Percentiles rank a stretch among this genome's conserved stretches.
These are phyloP conservation scores for Mastomys natalensis DNA, from an alignment of 2,113 vertebrate species.

Conservation along the genomic window DNA sequence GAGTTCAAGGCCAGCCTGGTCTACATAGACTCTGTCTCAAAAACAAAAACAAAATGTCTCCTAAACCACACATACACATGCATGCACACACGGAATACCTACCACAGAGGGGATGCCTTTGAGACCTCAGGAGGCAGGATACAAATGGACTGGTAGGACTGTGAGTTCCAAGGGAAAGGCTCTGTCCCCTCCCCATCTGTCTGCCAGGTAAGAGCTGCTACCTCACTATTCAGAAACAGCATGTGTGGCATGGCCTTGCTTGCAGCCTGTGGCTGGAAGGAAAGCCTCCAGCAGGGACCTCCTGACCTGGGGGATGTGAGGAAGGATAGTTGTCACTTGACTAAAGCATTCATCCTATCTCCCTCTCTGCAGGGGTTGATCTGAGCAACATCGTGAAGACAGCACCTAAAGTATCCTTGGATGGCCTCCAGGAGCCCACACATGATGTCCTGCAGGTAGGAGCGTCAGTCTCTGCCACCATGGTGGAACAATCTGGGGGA, in stretches of 20 bases:
- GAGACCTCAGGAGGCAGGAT: neutral
- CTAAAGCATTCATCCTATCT: rapidly evolving
- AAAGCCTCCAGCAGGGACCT: neutral
- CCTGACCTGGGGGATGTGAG: neutral
- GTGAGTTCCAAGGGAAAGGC: neutral
- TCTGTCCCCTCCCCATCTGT: neutral
- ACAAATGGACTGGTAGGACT: neutral
- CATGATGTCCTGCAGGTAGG: conserved; percentile 93
- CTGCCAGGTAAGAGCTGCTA: neutral
- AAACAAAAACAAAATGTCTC: neutral
- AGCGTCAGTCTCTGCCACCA: neutral
- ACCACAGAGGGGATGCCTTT: neutral
- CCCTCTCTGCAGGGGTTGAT: conserved; percentile 90
- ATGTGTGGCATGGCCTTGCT: neutral
- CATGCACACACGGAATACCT: neutral
- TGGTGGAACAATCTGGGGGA: no score
- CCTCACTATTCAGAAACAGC: neutral
- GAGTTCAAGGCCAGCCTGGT: neutral
- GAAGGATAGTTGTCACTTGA: neutral
- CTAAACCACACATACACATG: neutral
- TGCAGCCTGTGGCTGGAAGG: neutral
- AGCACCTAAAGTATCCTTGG: conserved; percentile 76
- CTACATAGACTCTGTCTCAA: neutral
- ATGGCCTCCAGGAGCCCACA: conserved; percentile 84
- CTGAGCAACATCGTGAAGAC: conserved; percentile 94